Base-by-base conservation (phyloP, 2,797 vertebrate species). In the Valencia hispanica region DNA sequence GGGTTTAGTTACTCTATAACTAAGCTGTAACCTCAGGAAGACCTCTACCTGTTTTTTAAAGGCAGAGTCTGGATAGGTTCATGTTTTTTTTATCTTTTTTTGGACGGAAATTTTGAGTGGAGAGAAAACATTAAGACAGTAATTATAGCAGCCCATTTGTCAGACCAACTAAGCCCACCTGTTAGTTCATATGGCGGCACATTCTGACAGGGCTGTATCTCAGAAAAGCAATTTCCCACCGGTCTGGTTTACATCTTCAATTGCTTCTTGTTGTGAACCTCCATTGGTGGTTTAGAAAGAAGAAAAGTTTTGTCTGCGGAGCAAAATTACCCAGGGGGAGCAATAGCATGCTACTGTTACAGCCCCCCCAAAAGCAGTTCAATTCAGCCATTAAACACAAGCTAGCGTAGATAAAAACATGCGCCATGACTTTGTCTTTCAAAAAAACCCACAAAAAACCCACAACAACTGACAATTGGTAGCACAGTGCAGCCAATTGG, bases 181-280 rank as follows among this genome's bases (percentile, higher is more conserved):
- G 82, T 77, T 92, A 80, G 89, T 92, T 93, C 88, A 79, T 79
- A 78, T 82, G 78, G 79, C 76, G 76, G 77, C 77, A 80, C 84
- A 84, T 84, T 87, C 84, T 80, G 47, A 90, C 51, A 74, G 82
- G 73, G 72, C 79, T 72, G 43, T 55, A 61, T 63, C 82, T 83
- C 70, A 51, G 79, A 66, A 45, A 69, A 86, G 77, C 53, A 61
- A 53, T 79, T 80, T 81, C 61, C 78, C 65, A 63, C 66, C 73
- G 65, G 51, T 71, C 77, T 57, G 78, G 74, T 83, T 81, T 82
- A n/a, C 55, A 78, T 55, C 30, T 82, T 85, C 75, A 86, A 87
- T 82, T 79, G 75, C 41, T 76, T 73, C 73, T 77, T 78, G 70
- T 74, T 84, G 80, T 81, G 85, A 88, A 86, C 73, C 80, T 65